Conservation (phyloP, 2,797 vertebrate species). For the Argentina silus region DNA sequence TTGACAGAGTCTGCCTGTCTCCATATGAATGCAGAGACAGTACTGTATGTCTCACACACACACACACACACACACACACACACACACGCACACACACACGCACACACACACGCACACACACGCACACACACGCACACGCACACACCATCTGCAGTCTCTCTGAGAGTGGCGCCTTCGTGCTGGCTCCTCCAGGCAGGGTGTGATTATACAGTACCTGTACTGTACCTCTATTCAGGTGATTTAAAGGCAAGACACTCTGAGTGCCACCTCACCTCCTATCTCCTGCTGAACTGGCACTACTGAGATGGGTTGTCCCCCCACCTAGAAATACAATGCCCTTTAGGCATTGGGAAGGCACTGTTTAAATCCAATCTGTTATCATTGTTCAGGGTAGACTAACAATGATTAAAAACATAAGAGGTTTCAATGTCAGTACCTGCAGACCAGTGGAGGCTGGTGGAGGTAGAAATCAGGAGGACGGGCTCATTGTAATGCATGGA, state of each 20-base stretch:
- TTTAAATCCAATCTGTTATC: too few species aligned
- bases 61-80: neutral
- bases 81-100: conserved; percentile 1
- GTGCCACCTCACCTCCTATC: neutral
- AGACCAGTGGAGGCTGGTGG: too few species aligned
- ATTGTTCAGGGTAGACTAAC: too few species aligned
- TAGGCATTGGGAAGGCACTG: too few species aligned
- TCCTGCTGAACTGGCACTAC: neutral
- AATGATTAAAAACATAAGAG: too few species aligned
- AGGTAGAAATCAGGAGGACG: too few species aligned
- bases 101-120: neutral
- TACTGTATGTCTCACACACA: neutral
- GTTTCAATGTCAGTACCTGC: too few species aligned
- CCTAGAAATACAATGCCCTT: too few species aligned
- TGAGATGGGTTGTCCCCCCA: too few species aligned
- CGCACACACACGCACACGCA: neutral
- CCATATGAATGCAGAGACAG: too few species aligned
- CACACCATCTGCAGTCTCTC: conserved; percentile 12
- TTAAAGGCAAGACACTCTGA: conserved; percentile 7
- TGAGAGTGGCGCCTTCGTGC: conserved; percentile 17
- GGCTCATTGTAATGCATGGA: too few species aligned
- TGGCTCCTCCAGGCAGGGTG: conserved; percentile 13
- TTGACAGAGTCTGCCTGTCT: too few species aligned
- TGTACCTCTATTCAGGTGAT: conserved; percentile 25
- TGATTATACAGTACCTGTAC: conserved; percentile 27